Percentiles rank a stretch among this genome's conserved stretches.
phyloP scores from a whole-genome alignment of 1,140 invertebrate species.

The Drosophila nigromelanica region DNA sequence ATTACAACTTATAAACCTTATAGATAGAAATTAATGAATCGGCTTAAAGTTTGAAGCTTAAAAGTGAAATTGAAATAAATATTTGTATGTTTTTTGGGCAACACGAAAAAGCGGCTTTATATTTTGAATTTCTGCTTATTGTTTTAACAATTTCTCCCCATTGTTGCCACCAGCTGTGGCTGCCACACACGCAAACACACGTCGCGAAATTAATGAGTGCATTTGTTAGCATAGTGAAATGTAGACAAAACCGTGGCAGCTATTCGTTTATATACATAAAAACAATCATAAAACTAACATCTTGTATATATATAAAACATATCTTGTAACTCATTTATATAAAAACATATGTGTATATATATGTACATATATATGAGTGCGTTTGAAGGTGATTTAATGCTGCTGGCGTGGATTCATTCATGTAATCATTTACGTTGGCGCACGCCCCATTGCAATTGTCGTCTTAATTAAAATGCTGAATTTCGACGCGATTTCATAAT shows the following conservation, averaged over 20 bases:
- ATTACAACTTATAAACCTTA: too few relatives aligned
- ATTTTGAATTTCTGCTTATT: slow-evolving; percentile 15
- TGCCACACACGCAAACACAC: not conserved
- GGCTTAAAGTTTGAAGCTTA: not conserved
- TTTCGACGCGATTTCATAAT: slow-evolving; percentile 68
- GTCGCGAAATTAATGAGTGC: slow-evolving; percentile 46
- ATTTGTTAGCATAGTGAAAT: slow-evolving; percentile 74
- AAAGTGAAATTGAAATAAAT: slow-evolving; percentile 11
- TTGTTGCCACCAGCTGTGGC: slow-evolving; percentile 22
- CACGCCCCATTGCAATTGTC: slow-evolving; percentile 78
- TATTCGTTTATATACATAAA: slow-evolving; percentile 3
- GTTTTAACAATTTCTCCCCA: slow-evolving; percentile 28
- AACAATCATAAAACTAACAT: slow-evolving; percentile 7
- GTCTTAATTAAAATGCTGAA: slow-evolving; percentile 55
- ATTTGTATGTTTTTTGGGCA: not conserved
- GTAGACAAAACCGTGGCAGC: slow-evolving; percentile 47
- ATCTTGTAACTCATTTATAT: not conserved
- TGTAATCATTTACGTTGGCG: slow-evolving; percentile 49
- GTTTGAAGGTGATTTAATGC: slow-evolving; percentile 53
- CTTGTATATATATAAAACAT: slow-evolving; percentile 2
- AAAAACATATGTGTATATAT: not conserved
- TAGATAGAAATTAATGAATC: too few relatives aligned
- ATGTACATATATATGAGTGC: slow-evolving; percentile 8
- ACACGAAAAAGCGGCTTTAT: slow-evolving; percentile 6
- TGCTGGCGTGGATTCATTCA: slow-evolving; percentile 4